Evolutionary conservation across 2,797 vertebrate species (phyloP), one percentile per base, ranked within the genome.

Genomic region (Gadopsis bispinosus): DNA sequence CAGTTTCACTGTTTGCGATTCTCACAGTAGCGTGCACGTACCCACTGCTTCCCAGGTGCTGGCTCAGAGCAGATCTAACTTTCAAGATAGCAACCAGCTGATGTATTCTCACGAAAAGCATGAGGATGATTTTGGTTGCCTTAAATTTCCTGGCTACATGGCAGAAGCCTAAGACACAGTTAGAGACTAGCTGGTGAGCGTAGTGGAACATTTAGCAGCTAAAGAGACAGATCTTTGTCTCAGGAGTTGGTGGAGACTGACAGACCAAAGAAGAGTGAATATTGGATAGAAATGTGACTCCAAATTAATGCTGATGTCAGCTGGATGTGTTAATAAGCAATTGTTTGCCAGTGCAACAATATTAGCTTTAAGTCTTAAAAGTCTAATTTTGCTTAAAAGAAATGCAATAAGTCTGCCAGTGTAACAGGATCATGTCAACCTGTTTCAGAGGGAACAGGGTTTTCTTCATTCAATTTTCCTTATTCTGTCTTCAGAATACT

Each of bases 1-100:
- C 80, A 72, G 73, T 89, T 89, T 88, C 85, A 85, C 58, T 85
- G 83, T 74, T 85, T 75, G 66, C 75, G 70, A 74, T 87, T 86
- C 84, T 86, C 77, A 85, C 84, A 87, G 84, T 81, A 68, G 73
- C 45, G 20, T 70, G 69, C 64, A 75, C 22, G 12, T 67, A 77
- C 65, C 43, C 61, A 11, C 22, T 48, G 64, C 71, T 75, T 77
- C 70, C 77, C 83, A 84, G 82, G 82, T 87, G 79, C 60, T 61
- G 75, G 63, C 56, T 83, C 35, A 4, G 0, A 31, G 70, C 17
- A 70, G 43, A 77, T 39, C 51, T 63, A 13, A 67, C 61, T 65
- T 72, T 72, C 4, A 16, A 17, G 48, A 73, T 4, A 41, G 31
- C 33, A 69, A 22, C 60, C 63, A 65, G 61, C 35, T 58, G 33